Evolutionary conservation across 2,113 vertebrate species (phyloP).

Genomic region (Cinclus cinclus): DNA sequence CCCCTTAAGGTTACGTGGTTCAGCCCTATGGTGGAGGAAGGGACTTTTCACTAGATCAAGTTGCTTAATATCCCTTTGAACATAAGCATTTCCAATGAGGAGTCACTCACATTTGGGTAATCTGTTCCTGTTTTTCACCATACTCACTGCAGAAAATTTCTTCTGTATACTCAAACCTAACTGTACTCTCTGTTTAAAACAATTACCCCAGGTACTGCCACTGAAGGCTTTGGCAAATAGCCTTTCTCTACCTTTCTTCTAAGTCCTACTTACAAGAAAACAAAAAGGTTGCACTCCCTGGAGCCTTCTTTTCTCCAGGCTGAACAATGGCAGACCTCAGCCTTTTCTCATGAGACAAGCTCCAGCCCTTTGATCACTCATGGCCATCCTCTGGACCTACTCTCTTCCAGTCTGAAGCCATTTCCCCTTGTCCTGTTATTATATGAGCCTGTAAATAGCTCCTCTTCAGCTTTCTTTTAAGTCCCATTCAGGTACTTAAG

Average conservation of each 20-base stretch:
- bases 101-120: neutral
- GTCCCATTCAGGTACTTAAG: neutral
- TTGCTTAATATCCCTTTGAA: neutral
- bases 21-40: accelerated
- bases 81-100: neutral
- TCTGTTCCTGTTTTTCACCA: neutral
- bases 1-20: neutral
- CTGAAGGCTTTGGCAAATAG: neutral
- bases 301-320: neutral
- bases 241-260: accelerated
- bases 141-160: neutral
- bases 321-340: neutral
- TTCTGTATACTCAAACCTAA: neutral
- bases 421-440: neutral
- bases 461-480: neutral
- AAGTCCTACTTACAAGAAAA: neutral
- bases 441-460: neutral
- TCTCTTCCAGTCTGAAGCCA: neutral
- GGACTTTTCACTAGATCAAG: neutral
- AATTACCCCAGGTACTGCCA: neutral
- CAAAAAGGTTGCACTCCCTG: neutral
- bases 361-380: neutral
- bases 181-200: neutral
- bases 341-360: neutral
- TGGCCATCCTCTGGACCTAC: neutral